Conservation (phyloP, 2,888 invertebrate species). For the Athripsodes cinereus region DNA sequence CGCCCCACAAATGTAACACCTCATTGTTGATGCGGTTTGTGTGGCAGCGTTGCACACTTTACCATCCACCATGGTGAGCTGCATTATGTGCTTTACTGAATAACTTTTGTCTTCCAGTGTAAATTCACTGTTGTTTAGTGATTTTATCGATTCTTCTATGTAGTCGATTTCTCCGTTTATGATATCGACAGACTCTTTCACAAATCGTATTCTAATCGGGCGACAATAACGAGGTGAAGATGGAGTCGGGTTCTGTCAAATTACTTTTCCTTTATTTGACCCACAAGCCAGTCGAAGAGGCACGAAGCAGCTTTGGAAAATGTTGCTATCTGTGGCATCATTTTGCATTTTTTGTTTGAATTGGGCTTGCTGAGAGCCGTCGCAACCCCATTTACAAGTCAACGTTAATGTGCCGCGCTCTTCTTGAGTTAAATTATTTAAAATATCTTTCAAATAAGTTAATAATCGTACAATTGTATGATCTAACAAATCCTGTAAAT, state of each 20-base stretch:
- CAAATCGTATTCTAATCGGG: conserved; percentile 30
- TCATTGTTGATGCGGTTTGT: conserved; percentile 27
- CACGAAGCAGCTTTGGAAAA: conserved; percentile 27
- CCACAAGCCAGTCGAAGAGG: conserved; percentile 25
- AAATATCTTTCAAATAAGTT: not conserved
- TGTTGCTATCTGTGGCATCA: conserved; percentile 10
- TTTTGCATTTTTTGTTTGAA: conserved; percentile 24
- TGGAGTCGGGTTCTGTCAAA: conserved; percentile 31
- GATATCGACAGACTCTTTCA: conserved; percentile 26
- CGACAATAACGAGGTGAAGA: conserved; percentile 31
- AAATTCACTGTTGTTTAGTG: conserved; percentile 5
- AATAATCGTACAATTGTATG: not conserved
- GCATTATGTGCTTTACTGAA: conserved; percentile 20
- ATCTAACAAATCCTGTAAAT: not conserved
- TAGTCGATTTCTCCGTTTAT: conserved; percentile 29
- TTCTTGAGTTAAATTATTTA: not conserved
- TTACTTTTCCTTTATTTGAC: conserved; percentile 21
- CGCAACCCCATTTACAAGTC: conserved; percentile 8
- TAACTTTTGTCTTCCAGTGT: not conserved
- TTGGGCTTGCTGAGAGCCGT: conserved; percentile 10
- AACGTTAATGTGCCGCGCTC: conserved; percentile 1
- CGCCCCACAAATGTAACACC: conserved; percentile 29
- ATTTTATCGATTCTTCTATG: conserved; percentile 18
- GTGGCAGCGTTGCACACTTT: conserved; percentile 31
- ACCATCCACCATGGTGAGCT: conserved; percentile 30